Conservation (phyloP, 2,888 invertebrate genomes). For the Campoletis raptor region DNA sequence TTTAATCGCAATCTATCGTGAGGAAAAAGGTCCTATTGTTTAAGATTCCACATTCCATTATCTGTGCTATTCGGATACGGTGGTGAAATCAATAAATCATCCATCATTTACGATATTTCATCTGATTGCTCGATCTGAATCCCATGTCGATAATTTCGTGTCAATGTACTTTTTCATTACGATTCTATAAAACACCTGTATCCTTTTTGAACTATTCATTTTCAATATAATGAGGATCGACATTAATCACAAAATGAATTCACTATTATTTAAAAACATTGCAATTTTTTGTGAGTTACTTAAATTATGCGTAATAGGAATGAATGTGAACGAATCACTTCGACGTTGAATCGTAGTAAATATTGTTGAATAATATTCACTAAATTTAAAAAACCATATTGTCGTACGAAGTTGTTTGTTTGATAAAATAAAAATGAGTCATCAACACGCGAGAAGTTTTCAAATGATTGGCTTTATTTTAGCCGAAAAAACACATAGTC, state of each 20-base stretch:
- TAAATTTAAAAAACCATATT: too few relatives aligned
- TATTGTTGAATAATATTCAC: neutral
- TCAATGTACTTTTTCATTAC: conserved; percentile 17
- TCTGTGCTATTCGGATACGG: neutral
- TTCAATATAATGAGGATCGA: neutral
- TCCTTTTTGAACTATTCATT: neutral
- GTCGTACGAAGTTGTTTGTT: too few relatives aligned
- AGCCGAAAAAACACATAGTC: too few relatives aligned
- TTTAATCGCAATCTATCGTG: conserved; percentile 2
- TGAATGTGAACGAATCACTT: neutral
- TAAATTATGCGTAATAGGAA: neutral
- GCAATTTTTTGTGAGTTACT: neutral
- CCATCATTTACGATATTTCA: conserved; percentile 30
- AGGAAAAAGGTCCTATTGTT: neutral
- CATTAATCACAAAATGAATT: neutral
- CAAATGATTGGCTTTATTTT: too few relatives aligned
- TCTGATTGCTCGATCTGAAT: conserved; percentile 8
- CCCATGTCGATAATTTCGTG: neutral
- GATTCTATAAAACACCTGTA: neutral
- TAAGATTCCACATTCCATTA: neutral
- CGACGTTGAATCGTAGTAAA: neutral
- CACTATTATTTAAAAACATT: neutral
- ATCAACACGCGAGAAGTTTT: too few relatives aligned
- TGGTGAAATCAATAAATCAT: conserved; percentile 12
- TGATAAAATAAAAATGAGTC: too few relatives aligned